Conservation (phyloP, 2,113 vertebrate species). For the Nicator chloris region DNA sequence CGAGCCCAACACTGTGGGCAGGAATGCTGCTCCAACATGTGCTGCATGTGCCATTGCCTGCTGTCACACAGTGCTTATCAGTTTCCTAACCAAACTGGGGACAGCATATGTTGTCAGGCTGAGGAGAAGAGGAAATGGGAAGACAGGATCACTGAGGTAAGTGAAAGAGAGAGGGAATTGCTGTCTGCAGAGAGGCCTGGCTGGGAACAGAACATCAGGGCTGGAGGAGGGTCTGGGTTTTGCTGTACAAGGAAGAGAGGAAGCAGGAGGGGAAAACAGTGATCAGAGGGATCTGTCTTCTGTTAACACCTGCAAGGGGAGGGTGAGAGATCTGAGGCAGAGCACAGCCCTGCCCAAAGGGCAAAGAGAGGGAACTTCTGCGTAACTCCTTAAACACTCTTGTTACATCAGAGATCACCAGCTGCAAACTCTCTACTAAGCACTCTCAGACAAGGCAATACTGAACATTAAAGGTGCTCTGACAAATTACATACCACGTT, state of each 20-base stretch:
- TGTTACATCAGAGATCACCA: background rate
- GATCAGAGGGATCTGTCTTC: background rate
- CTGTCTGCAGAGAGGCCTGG: background rate
- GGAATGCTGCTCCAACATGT: background rate
- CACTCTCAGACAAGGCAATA: background rate
- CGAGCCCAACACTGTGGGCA: background rate
- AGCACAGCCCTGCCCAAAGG: background rate
- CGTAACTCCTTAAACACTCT: background rate
- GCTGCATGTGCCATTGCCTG: background rate
- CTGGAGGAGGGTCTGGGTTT: background rate
- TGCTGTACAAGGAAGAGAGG: background rate
- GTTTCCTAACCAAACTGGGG: background rate
- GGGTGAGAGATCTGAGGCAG: background rate
- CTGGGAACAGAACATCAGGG: background rate
- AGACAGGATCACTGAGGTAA: background rate
- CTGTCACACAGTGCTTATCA: background rate
- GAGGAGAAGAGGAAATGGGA: background rate
- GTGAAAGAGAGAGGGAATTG: background rate
- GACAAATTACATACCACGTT: constrained; percentile 81
- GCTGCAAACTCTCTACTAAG: background rate
- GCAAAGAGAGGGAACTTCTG: background rate
- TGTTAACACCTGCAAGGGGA: background rate
- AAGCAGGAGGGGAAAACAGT: background rate
- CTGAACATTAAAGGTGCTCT: background rate
- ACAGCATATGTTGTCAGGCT: background rate